Conservation (phyloP, 1,140 invertebrate species). For the Drepana arcuata region DNA sequence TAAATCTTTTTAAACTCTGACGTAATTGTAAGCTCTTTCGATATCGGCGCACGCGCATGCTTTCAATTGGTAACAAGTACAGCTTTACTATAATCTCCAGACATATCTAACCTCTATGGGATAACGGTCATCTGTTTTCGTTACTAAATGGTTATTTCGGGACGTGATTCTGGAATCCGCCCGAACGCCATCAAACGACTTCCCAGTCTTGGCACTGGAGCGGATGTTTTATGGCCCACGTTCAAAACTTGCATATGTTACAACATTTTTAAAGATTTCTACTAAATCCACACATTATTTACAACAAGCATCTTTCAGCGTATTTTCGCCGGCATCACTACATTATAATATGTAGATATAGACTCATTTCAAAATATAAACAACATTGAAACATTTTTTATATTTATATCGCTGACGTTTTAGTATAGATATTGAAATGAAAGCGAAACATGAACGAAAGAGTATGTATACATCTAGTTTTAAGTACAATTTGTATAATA, state of each 20-base stretch:
- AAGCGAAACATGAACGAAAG: too few relatives aligned
- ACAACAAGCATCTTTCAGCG: too few relatives aligned
- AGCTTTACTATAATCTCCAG: constrained; percentile 20
- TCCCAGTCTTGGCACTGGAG: constrained; percentile 70
- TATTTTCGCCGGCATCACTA: too few relatives aligned
- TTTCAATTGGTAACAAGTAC: too few relatives aligned
- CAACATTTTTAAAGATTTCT: constrained; percentile 6
- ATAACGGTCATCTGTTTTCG: constrained; percentile 37
- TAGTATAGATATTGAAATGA: too few relatives aligned
- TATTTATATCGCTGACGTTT: too few relatives aligned
- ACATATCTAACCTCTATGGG: constrained; percentile 16
- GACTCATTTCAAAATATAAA: too few relatives aligned
- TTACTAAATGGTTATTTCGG: constrained; percentile 63
- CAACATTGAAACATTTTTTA: too few relatives aligned
- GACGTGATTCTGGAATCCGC: constrained; percentile 59
- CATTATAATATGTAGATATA: too few relatives aligned
- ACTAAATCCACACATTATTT: too few relatives aligned
- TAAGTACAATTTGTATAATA: too few relatives aligned
- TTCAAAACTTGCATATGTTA: constrained; percentile 39
- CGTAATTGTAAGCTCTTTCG: constrained; percentile 1
- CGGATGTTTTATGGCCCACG: constrained; percentile 51
- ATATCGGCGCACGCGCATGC: background rate
- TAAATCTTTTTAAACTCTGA: constrained; percentile 11
- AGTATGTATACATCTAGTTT: too few relatives aligned
- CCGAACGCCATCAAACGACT: constrained; percentile 46